Evolutionary conservation across 2,888 invertebrate genomes (phyloP).

Genomic region (Acleris holmiana): DNA sequence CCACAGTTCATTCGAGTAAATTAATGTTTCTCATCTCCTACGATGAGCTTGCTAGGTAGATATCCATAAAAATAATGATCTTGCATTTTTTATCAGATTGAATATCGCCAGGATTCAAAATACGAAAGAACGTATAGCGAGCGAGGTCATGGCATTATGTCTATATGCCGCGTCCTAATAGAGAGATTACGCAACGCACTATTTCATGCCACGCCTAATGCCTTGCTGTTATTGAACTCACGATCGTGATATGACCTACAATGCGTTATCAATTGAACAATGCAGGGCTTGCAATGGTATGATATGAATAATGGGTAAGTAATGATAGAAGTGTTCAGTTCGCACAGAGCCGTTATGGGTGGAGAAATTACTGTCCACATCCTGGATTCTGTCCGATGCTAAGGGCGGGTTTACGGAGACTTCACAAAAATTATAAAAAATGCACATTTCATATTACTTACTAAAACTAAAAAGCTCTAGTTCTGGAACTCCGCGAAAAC

Average conservation of each 20-base stretch:
- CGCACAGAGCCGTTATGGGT: not conserved
- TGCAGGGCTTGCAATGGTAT: constrained; percentile 3
- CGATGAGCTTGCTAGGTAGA: no score
- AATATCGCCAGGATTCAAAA: not conserved
- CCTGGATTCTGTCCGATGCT: no score
- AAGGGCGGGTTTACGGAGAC: no score
- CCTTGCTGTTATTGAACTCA: constrained; percentile 62
- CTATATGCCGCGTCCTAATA: constrained; percentile 49
- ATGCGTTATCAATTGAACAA: constrained; percentile 9
- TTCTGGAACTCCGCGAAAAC: no score
- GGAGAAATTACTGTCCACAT: no score
- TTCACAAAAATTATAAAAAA: no score
- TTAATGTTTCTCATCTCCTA: no score
- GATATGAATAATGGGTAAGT: constrained; percentile 1
- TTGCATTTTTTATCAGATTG: no score
- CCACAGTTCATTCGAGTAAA: no score
- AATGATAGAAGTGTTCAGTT: not conserved
- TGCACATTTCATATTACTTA: no score
- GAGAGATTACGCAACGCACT: constrained; percentile 62
- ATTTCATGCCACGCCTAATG: constrained; percentile 58
- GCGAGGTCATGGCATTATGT: constrained; percentile 51
- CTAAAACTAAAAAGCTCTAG: no score
- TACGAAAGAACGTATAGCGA: constrained; percentile 25
- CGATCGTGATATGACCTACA: constrained; percentile 45
- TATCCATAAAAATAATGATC: no score